phyloP scores from a whole-genome alignment of 2,797 vertebrate genomes.

The Eptatretus atami region DNA sequence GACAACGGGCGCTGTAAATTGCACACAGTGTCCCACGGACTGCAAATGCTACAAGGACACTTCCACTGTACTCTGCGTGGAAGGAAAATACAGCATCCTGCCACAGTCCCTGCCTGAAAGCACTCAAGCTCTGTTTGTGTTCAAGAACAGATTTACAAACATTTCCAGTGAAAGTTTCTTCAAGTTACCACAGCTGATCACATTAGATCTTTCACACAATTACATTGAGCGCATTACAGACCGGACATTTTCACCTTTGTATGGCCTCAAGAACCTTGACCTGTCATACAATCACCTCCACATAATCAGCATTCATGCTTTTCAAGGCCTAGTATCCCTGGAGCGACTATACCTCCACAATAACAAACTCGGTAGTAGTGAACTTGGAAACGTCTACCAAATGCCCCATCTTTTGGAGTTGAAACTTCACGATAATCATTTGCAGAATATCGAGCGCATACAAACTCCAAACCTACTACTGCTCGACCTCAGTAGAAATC shows the following conservation, averaged over 20 bases:
- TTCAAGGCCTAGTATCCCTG: conserved; percentile 37
- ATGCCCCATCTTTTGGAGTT: conserved; percentile 50
- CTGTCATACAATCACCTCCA: conserved; percentile 45
- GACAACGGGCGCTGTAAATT: too few relatives aligned
- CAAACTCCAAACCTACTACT: conserved; percentile 38
- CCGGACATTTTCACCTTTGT: conserved; percentile 34
- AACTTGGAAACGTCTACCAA: conserved; percentile 33
- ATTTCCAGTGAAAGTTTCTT: conserved; percentile 31
- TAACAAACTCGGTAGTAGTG: conserved; percentile 47
- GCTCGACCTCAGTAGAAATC: conserved; percentile 54
- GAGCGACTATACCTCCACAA: conserved; percentile 59
- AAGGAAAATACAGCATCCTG: conserved; percentile 18
- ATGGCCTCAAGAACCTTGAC: conserved; percentile 47
- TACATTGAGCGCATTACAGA: conserved; percentile 33
- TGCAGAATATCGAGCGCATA: conserved; percentile 27
- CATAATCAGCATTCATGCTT: conserved; percentile 46
- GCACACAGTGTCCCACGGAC: conserved; percentile 20
- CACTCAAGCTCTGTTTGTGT: conserved; percentile 32
- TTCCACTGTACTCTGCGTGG: conserved; percentile 29
- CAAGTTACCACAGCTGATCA: conserved; percentile 23
- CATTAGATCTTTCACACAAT: conserved; percentile 72
- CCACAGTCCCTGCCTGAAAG: conserved; percentile 24
- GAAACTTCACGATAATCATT: conserved; percentile 49
- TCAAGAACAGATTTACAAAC: conserved; percentile 35
- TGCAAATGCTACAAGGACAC: conserved; percentile 22